A percentile compares a stretch with the other conserved stretches of the same genome.
These are phyloP conservation scores for Azemiops feae DNA, from an alignment of 2,113 vertebrate genomes.

Conservation along the genomic window DNA sequence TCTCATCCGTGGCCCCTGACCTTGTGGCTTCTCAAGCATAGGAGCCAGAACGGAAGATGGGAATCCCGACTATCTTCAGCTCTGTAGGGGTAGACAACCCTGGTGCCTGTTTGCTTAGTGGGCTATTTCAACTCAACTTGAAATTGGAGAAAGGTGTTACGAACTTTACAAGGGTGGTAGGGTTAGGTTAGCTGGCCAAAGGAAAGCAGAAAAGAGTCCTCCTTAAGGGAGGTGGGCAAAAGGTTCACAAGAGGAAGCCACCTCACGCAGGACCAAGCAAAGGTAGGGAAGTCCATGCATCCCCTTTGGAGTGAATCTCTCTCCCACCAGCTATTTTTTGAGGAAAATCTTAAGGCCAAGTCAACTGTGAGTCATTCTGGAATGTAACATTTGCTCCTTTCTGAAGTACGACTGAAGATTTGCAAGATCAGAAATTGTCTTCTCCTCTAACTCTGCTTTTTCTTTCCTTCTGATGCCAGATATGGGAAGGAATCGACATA, in stretches of 20 bases:
- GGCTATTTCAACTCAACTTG: too few species aligned
- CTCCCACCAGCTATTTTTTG: background rate
- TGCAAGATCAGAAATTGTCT: background rate
- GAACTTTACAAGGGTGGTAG: background rate
- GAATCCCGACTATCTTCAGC: too few species aligned
- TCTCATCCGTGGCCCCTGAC: too few species aligned
- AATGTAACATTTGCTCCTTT: background rate
- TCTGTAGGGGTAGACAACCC: too few species aligned
- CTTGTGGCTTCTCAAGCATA: too few species aligned
- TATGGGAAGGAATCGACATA: conserved; percentile 86
- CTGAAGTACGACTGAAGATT: background rate
- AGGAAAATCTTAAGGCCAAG: background rate
- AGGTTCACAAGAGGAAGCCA: background rate
- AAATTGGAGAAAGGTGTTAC: too few species aligned
- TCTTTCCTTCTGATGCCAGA: conserved; percentile 64
- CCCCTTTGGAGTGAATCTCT: background rate
- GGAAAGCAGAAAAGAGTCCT: background rate
- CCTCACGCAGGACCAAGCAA: background rate
- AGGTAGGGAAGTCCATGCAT: background rate
- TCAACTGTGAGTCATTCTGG: background rate
- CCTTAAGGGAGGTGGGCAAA: background rate
- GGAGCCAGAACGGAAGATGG: too few species aligned
- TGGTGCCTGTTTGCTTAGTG: too few species aligned
- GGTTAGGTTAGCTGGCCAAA: background rate
- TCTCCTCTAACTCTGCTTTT: background rate